phyloP scores from a whole-genome alignment of 2,888 invertebrate species.

The Drosophila neotestacea region DNA sequence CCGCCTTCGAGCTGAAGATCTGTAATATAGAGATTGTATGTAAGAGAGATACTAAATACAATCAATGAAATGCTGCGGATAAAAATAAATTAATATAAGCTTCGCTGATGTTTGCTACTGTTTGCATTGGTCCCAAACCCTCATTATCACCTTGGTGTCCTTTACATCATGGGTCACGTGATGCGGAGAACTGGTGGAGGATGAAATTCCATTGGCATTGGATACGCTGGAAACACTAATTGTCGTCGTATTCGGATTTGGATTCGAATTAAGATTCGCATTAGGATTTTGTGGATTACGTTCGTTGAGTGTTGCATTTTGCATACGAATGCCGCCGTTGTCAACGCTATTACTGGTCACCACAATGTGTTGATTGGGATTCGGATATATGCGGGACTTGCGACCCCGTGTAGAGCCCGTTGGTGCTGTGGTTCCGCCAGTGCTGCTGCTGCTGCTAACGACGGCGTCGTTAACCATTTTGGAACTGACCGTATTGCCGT shows the following conservation, averaged over 20 bases:
- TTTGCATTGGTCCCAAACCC: not conserved
- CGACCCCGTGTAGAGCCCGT: slow-evolving; percentile 78
- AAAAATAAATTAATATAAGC: not conserved
- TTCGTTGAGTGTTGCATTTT: slow-evolving; percentile 70
- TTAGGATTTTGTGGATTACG: slow-evolving; percentile 57
- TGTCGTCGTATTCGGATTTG: slow-evolving; percentile 28
- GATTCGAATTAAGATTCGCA: slow-evolving; percentile 32
- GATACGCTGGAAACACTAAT: slow-evolving; percentile 47
- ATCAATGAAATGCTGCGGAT: not conserved
- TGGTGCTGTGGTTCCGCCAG: slow-evolving; percentile 46
- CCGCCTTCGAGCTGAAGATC: slow-evolving; percentile 99
- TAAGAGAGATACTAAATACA: not conserved
- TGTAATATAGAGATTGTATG: slow-evolving; percentile 85
- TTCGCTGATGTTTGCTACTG: slow-evolving; percentile 2
- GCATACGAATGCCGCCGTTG: slow-evolving; percentile 80
- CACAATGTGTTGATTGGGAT: slow-evolving; percentile 82
- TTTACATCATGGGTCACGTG: slow-evolving; percentile 82
- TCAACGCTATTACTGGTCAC: slow-evolving; percentile 83
- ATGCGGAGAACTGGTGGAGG: slow-evolving; percentile 83
- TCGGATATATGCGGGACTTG: slow-evolving; percentile 82
- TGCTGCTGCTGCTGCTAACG: slow-evolving; percentile 65
- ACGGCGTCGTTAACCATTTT: slow-evolving; percentile 63
- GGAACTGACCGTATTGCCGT: slow-evolving; percentile 41
- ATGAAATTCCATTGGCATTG: slow-evolving; percentile 74
- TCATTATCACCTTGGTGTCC: slow-evolving; percentile 81